A percentile compares a stretch with the other conserved stretches of the same genome.
Evolutionary conservation across 2,888 invertebrate genomes (phyloP).

Genomic region (Phragmatobia fuliginosa): DNA sequence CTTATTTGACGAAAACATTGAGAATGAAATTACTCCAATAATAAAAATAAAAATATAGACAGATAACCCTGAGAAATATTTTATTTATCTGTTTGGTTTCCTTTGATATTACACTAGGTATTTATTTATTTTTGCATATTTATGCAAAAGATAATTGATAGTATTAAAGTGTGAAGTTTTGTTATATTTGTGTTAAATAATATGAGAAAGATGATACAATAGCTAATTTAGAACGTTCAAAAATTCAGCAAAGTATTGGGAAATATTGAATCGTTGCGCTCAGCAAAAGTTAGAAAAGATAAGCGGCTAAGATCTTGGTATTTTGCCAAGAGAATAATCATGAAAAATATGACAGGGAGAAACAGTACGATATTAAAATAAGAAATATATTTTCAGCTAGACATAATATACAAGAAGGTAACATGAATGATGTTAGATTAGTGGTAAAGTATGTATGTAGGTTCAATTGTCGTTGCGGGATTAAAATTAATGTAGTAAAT

Average conservation of each 20-base stretch:
- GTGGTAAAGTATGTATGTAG: constrained; percentile 38
- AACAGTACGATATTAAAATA: constrained; percentile 76
- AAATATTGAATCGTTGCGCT: constrained; percentile 62
- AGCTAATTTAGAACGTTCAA: constrained; percentile 35
- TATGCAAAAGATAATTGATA: background rate
- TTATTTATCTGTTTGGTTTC: constrained; percentile 30
- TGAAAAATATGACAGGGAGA: constrained; percentile 78
- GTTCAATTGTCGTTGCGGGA: constrained; percentile 49
- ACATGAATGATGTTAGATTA: constrained; percentile 42
- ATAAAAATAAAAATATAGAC: constrained; percentile 31
- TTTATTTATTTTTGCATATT: background rate
- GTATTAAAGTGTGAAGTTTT: background rate
- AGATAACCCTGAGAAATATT: constrained; percentile 39
- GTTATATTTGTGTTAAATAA: constrained; percentile 9
- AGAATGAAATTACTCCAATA: constrained; percentile 33
- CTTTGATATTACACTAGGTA: constrained; percentile 31
- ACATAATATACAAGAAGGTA: constrained; percentile 57
- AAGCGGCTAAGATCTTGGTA: constrained; percentile 78
- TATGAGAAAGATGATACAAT: constrained; percentile 20
- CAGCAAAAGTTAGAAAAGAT: constrained; percentile 77
- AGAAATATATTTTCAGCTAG: constrained; percentile 69
- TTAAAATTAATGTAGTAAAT: constrained; percentile 1
- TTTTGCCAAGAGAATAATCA: constrained; percentile 81
- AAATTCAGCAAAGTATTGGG: constrained; percentile 51
- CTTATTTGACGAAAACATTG: constrained; percentile 53